These are phyloP conservation scores for Jacana jacana DNA, from an alignment of 2,113 vertebrate genomes.

Conservation along the genomic window DNA sequence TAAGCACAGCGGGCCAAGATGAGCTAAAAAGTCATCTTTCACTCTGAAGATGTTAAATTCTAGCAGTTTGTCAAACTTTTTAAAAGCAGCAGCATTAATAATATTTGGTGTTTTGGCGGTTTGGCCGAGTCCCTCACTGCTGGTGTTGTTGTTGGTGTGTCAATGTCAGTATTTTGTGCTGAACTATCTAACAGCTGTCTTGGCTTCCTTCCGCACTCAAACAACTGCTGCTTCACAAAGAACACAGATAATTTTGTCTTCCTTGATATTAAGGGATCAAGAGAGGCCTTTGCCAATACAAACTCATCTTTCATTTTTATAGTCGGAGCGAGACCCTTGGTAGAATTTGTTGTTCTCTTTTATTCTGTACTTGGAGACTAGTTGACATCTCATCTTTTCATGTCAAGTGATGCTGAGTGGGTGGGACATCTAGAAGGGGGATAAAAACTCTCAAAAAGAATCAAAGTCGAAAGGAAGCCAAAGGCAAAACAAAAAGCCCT, in stretches of 20 bases:
- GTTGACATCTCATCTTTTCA: constrained; percentile 32
- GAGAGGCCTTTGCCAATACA: constrained; percentile 46
- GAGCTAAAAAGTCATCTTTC: neutral
- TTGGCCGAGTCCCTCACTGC: neutral
- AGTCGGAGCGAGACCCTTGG: constrained; percentile 18
- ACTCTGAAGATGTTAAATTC: neutral
- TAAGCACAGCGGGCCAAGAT: neutral
- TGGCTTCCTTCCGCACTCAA: constrained; percentile 45
- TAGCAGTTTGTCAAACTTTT: neutral
- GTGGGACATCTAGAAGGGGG: constrained; percentile 37
- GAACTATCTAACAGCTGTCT: constrained; percentile 54
- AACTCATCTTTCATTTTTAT: constrained; percentile 54
- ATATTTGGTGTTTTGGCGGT: constrained; percentile 4
- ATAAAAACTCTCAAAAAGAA: constrained; percentile 40
- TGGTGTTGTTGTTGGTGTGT: constrained; percentile 41
- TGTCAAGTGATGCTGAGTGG: constrained; percentile 43
- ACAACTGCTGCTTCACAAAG: constrained; percentile 63
- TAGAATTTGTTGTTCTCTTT: constrained; percentile 55
- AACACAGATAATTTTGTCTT: constrained; percentile 61
- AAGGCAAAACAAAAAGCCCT: constrained; percentile 45
- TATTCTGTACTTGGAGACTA: neutral
- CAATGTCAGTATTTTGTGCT: constrained; percentile 42
- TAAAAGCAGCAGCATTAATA: constrained; percentile 5
- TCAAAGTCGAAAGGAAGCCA: constrained; percentile 41
- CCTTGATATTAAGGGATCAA: constrained; percentile 60